Conservation (phyloP, 92 coral and sea anemone genomes). For the Actinostola sp. region DNA sequence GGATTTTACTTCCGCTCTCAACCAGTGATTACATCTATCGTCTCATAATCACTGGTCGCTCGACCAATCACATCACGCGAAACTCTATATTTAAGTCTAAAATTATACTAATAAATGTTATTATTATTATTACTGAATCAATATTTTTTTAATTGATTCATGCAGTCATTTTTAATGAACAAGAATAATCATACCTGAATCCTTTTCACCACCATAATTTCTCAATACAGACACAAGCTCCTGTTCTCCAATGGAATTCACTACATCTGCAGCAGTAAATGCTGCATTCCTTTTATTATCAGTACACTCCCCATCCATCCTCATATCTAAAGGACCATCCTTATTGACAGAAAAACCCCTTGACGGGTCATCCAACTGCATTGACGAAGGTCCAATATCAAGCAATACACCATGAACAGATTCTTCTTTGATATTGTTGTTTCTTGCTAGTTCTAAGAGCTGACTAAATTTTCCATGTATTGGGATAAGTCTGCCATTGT, state of each 20-base stretch:
- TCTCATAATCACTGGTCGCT: too few relatives aligned
- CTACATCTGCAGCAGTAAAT: conserved; percentile 91
- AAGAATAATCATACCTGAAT: conserved; percentile 68
- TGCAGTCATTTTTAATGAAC: too few relatives aligned
- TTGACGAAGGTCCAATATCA: conserved; percentile 84
- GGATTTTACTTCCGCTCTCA: too few relatives aligned
- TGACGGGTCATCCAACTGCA: conserved; percentile 82
- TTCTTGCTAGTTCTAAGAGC: conserved; percentile 43
- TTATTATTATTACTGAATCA: too few relatives aligned
- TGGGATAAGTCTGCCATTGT: conserved; percentile 70
- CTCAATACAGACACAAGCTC: conserved; percentile 75
- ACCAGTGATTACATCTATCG: too few relatives aligned
- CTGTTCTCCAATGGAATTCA: conserved; percentile 76
- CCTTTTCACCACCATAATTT: conserved; percentile 86
- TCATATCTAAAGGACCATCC: conserved; percentile 89
- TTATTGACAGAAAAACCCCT: conserved; percentile 84
- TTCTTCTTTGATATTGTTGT: conserved; percentile 60
- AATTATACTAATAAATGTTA: too few relatives aligned
- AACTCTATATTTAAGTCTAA: too few relatives aligned
- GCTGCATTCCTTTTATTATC: conserved; percentile 30
- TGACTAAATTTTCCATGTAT: conserved; percentile 78
- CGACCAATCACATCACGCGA: too few relatives aligned
- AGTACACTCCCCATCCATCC: conserved; percentile 64
- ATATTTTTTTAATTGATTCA: too few relatives aligned
- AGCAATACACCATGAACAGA: conserved; percentile 76